Percentiles rank a stretch among this genome's conserved stretches.
phyloP scores from a whole-genome alignment of 2,113 vertebrate genomes.

The Callaeas wilsoni region DNA sequence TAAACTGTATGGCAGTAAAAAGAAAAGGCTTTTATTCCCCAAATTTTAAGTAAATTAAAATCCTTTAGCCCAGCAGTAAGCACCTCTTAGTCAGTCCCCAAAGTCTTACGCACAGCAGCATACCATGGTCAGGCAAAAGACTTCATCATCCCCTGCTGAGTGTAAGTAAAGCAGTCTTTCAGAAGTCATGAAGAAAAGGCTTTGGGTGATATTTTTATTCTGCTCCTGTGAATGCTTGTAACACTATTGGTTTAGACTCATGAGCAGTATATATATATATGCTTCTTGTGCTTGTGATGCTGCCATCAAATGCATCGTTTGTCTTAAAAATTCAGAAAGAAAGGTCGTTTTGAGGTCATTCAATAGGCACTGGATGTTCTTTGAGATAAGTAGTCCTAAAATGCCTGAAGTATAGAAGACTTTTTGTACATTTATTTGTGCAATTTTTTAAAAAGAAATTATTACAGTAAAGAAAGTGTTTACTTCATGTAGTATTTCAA shows the following conservation, averaged over 20 bases:
- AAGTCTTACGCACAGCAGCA: slow-evolving; percentile 11
- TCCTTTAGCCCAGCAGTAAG: slow-evolving; percentile 9
- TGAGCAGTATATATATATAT: not conserved
- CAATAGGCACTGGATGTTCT: not conserved
- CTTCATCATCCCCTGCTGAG: slow-evolving; percentile 34
- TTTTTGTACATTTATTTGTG: not conserved
- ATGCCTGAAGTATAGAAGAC: not conserved
- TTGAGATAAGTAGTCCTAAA: not conserved
- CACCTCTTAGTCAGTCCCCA: slow-evolving; percentile 6
- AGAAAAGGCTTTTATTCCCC: slow-evolving; percentile 36
- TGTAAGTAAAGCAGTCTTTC: slow-evolving; percentile 34
- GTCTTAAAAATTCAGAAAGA: slow-evolving; percentile 6
- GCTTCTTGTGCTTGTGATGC: not conserved
- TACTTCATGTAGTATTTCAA: not conserved
- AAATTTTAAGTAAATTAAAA: slow-evolving; percentile 35
- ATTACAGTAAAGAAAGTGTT: not conserved
- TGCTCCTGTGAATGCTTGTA: not conserved
- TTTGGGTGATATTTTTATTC: not conserved
- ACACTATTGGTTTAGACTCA: not conserved
- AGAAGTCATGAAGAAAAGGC: not conserved
- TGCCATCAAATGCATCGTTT: not conserved
- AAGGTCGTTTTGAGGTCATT: slow-evolving; percentile 2
- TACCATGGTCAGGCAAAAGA: not conserved
- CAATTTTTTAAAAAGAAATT: not conserved
- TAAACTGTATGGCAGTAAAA: slow-evolving; percentile 18